These are phyloP conservation scores for Nomada ferruginata DNA, from an alignment of 2,888 invertebrate genomes.

Conservation along the genomic window DNA sequence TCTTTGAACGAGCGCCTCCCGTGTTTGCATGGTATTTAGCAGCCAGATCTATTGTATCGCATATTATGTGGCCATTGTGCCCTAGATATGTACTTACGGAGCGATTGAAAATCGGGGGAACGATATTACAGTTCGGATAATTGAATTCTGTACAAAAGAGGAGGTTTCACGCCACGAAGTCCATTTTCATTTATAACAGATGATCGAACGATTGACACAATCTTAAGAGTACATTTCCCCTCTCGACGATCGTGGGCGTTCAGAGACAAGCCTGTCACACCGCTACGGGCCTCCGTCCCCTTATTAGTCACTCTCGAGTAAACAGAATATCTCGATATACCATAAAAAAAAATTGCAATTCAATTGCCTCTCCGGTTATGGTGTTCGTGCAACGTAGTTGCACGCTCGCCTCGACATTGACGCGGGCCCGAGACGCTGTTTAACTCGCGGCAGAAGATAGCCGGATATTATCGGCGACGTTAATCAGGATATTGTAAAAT, in stretches of 20 bases:
- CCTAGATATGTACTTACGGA: no score
- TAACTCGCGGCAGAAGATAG: conserved; percentile 38
- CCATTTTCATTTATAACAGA: neutral
- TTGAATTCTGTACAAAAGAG: no score
- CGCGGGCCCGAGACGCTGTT: conserved; percentile 14
- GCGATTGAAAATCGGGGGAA: no score
- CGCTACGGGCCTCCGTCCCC: neutral
- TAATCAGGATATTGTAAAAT: conserved; percentile 57
- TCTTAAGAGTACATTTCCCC: conserved; percentile 7
- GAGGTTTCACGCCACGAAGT: neutral
- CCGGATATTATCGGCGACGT: conserved; percentile 45
- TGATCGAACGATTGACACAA: neutral
- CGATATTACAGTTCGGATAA: no score
- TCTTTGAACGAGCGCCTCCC: neutral
- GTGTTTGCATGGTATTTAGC: neutral
- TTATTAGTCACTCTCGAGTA: conserved; percentile 8
- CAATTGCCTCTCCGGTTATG: neutral
- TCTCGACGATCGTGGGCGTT: conserved; percentile 9
- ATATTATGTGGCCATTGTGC: no score
- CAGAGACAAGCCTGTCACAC: neutral
- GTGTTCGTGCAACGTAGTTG: neutral
- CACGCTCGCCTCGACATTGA: neutral
- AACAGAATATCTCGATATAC: neutral
- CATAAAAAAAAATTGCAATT: no score
- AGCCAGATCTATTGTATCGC: neutral